Conservation (phyloP, 2,797 vertebrate genomes). For the Pseudochaenichthys georgianus region DNA sequence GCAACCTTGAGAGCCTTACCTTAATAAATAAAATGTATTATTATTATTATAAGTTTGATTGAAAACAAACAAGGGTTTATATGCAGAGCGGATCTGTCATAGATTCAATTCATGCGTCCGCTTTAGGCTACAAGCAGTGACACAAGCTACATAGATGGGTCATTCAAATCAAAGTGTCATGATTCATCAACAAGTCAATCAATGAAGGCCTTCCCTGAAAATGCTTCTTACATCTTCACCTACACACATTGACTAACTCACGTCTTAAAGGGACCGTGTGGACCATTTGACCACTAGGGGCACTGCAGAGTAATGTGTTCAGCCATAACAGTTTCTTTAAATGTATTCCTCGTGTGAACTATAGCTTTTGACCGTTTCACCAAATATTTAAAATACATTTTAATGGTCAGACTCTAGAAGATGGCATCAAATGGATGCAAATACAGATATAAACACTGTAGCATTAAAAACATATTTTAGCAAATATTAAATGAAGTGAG, state of each 20-base stretch:
- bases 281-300: background rate
- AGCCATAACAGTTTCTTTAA: background rate
- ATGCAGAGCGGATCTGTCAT: background rate
- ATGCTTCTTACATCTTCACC: background rate
- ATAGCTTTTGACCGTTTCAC: background rate
- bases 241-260: background rate
- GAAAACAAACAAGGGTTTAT: background rate
- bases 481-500: background rate
- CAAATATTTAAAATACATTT: background rate
- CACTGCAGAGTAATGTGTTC: background rate
- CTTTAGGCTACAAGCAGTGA: background rate
- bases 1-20: no score
- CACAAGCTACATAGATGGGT: slow-evolving; percentile 20
- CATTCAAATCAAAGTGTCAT: slow-evolving; percentile 14
- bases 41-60: background rate
- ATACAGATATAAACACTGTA: background rate
- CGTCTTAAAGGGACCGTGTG: background rate
- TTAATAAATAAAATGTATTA: background rate
- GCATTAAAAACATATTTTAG: background rate
- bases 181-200: slow-evolving; percentile 18
- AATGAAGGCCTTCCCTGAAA: slow-evolving; percentile 1
- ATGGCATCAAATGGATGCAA: background rate
- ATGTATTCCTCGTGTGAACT: background rate
- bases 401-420: background rate
- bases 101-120: background rate